A percentile compares a stretch with the other conserved stretches of the same genome.
Evolutionary conservation across 2,113 vertebrate species (phyloP).

Genomic region (Aspiorhynchus laticeps): DNA sequence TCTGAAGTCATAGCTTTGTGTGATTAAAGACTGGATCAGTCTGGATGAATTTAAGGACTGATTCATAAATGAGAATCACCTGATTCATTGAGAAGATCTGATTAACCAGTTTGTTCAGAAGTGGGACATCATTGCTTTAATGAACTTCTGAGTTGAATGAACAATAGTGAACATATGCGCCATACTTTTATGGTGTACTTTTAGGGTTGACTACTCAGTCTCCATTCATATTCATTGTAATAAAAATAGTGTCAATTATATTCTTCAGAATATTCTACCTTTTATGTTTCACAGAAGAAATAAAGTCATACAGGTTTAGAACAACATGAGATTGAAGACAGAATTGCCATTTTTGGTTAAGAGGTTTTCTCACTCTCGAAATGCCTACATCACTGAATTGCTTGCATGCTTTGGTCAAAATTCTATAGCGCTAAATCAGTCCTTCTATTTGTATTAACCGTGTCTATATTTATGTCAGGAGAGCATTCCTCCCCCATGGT

Average conservation of each 20-base stretch:
- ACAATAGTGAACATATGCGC: too few relatives aligned
- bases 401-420: conserved; percentile 1
- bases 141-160: background rate
- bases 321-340: background rate
- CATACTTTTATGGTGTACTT: too few relatives aligned
- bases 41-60: too few relatives aligned
- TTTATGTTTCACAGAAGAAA: background rate
- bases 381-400: background rate
- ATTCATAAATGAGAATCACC: background rate
- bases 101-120: background rate
- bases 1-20: background rate
- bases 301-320: background rate
- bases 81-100: background rate
- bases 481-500: background rate
- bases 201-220: background rate
- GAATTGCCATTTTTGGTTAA: background rate
- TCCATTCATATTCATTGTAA: background rate
- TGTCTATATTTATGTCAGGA: conserved; percentile 6
- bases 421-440: background rate
- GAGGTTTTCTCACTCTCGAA: background rate
- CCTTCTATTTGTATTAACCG: conserved; percentile 23
- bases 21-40: background rate
- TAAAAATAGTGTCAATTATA: background rate
- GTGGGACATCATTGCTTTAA: background rate
- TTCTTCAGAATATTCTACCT: background rate